Evolutionary conservation across 2,888 invertebrate species (phyloP).

Genomic region (Lycia hirtaria): DNA sequence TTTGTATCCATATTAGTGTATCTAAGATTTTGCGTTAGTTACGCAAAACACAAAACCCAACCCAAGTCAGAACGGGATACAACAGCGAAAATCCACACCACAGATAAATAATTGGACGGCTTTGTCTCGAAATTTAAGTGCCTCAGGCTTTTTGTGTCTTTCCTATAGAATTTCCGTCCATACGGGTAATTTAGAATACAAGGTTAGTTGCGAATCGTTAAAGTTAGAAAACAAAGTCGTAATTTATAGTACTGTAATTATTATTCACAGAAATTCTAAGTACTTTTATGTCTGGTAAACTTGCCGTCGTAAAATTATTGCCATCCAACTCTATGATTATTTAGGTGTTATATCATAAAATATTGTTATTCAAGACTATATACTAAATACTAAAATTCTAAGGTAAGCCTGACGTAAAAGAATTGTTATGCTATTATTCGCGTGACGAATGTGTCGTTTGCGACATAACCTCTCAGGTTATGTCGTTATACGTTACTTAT

Average conservation of each 20-base stretch:
- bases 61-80: not conserved
- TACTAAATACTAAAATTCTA: not conserved
- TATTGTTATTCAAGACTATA: not conserved
- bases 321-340: not conserved
- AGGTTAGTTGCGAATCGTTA: constrained; percentile 14
- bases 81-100: not conserved
- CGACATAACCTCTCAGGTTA: too few species aligned
- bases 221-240: constrained; percentile 15
- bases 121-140: constrained; percentile 18
- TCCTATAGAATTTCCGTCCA: constrained; percentile 25
- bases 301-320: not conserved
- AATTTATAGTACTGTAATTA: not conserved
- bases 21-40: not conserved
- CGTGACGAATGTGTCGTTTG: too few species aligned
- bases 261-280: not conserved
- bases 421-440: too few species aligned
- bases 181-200: constrained; percentile 23
- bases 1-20: not conserved
- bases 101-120: constrained; percentile 6
- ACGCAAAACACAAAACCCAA: too few species aligned
- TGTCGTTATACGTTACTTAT: too few species aligned
- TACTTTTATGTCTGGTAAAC: not conserved
- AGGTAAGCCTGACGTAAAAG: not conserved
- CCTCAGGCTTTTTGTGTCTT: constrained; percentile 9
- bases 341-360: not conserved